These are phyloP conservation scores for Nymphalis polychloros DNA, from an alignment of 2,888 invertebrate genomes.

Conservation along the genomic window DNA sequence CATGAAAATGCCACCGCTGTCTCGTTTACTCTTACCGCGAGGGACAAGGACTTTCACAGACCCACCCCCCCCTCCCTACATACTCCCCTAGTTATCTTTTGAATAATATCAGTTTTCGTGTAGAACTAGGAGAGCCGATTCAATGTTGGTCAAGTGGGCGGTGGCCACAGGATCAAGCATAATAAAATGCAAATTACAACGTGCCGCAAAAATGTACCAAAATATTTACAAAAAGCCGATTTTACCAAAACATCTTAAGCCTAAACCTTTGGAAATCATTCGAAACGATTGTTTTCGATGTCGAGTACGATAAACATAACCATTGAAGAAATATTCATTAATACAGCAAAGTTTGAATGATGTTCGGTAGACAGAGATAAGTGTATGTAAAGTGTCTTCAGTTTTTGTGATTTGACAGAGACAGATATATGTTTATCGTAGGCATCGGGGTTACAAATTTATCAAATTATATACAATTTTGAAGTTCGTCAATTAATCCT, in stretches of 20 bases:
- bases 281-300: not conserved
- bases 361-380: not conserved
- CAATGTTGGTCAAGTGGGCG: constrained; percentile 23
- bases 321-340: constrained; percentile 6
- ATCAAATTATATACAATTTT: constrained; percentile 6
- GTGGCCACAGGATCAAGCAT: constrained; percentile 54
- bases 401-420: not conserved
- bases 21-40: not conserved
- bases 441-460: not conserved
- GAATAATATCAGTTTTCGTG: not conserved
- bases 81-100: too few relatives aligned
- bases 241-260: constrained; percentile 50
- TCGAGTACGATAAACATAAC: constrained; percentile 17
- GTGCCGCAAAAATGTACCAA: constrained; percentile 64
- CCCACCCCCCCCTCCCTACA: too few relatives aligned
- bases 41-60: too few relatives aligned
- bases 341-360: not conserved
- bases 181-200: constrained; percentile 60
- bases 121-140: too few relatives aligned
- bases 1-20: constrained; percentile 56
- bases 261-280: constrained; percentile 57
- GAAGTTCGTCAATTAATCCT: not conserved
- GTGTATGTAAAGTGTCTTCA: not conserved
- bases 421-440: not conserved
- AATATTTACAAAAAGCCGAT: constrained; percentile 64